Conservation (phyloP, 2,888 invertebrate genomes). For the Drosophila neonasuta region DNA sequence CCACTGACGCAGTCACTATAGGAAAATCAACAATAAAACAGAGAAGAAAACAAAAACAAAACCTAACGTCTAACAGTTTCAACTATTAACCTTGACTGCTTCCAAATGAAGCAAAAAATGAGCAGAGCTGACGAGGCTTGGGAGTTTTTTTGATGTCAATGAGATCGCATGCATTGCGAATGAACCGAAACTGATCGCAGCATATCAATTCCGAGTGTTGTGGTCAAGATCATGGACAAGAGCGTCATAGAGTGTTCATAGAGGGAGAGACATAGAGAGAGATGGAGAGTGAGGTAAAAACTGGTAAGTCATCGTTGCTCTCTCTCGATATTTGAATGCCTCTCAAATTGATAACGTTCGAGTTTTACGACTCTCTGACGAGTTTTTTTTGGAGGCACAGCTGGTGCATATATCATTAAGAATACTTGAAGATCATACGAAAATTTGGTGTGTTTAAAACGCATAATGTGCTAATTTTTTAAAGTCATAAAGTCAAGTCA, state of each 20-base stretch:
- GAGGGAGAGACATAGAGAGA: neutral
- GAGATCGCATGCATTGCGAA: conserved; percentile 44
- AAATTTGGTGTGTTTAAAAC: conserved; percentile 19
- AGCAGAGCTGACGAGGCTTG: conserved; percentile 29
- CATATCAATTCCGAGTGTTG: conserved; percentile 15
- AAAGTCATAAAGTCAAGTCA: conserved; percentile 22
- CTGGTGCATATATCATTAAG: conserved; percentile 20
- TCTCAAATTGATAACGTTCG: conserved; percentile 19
- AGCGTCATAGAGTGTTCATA: conserved; percentile 13
- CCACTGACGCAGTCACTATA: conserved; percentile 62
- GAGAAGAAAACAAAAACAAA: conserved; percentile 16
- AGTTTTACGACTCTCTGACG: neutral
- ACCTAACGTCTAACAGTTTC: conserved; percentile 62
- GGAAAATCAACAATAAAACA: conserved; percentile 17
- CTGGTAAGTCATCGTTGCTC: conserved; percentile 34
- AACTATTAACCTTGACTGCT: conserved; percentile 73
- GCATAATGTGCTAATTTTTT: conserved; percentile 45
- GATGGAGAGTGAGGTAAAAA: conserved; percentile 19
- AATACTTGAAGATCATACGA: conserved; percentile 31
- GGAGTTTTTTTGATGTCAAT: conserved; percentile 68
- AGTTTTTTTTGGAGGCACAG: conserved; percentile 3
- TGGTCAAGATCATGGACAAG: conserved; percentile 74
- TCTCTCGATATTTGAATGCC: neutral
- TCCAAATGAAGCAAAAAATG: conserved; percentile 28
- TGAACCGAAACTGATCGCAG: conserved; percentile 22